Conservation (phyloP, 2,888 invertebrate genomes). For the Clusia tigrina region DNA sequence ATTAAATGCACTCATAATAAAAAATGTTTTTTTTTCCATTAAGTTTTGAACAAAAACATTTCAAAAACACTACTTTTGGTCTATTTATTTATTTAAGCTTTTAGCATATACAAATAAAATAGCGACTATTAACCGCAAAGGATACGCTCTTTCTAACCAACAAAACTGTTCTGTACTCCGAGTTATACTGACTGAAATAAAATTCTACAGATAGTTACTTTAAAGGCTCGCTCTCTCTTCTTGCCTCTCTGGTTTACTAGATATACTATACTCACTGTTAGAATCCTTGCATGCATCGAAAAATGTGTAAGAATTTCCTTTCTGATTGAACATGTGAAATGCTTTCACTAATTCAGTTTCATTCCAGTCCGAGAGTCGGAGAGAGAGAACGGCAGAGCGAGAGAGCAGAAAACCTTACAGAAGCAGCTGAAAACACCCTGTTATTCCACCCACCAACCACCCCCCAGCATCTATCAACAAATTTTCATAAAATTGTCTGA, state of each 20-base stretch:
- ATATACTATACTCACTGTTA: neutral
- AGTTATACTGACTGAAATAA: slow-evolving; percentile 14
- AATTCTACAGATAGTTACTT: slow-evolving; percentile 2
- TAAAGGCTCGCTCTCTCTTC: neutral
- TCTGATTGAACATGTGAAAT: neutral
- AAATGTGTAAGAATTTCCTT: neutral
- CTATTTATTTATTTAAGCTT: slow-evolving; percentile 20
- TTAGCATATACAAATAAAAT: slow-evolving; percentile 4
- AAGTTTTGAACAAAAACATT: too few species aligned
- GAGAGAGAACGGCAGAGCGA: neutral
- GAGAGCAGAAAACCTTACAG: neutral
- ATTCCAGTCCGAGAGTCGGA: too few species aligned
- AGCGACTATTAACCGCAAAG: slow-evolving; percentile 49
- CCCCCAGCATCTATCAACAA: neutral
- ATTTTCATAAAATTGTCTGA: too few species aligned
- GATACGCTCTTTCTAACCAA: slow-evolving; percentile 58
- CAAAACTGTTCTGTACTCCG: neutral
- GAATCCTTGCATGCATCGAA: slow-evolving; percentile 1
- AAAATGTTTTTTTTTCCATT: too few species aligned
- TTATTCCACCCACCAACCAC: neutral
- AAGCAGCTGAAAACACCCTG: neutral
- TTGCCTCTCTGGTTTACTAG: neutral
- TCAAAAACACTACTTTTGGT: slow-evolving; percentile 13
- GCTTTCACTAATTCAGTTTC: neutral
- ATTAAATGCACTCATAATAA: too few species aligned